Percentiles rank a stretch among this genome's conserved stretches.
phyloP scores from a whole-genome alignment of 2,888 invertebrate species.

The Melinaea menophilus region DNA sequence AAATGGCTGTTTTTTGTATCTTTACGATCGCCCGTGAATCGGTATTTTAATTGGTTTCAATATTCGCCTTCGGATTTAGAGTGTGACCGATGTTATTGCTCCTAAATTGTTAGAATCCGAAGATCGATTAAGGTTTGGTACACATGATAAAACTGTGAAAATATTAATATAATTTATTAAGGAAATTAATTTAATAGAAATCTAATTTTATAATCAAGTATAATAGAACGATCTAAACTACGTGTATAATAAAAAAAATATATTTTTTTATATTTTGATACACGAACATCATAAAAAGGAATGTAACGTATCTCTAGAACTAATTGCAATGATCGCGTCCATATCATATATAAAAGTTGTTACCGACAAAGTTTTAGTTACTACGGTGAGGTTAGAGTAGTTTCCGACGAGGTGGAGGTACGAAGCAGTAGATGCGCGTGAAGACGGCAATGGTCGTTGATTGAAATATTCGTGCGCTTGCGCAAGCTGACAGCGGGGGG shows the following conservation, averaged over 20 bases:
- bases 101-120: constrained; percentile 16
- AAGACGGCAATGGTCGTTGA: constrained; percentile 6
- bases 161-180: not conserved
- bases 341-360: not conserved
- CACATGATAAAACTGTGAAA: constrained; percentile 1
- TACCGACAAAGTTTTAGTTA: not conserved
- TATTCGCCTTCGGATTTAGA: constrained; percentile 20
- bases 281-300: not conserved
- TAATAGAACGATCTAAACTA: not conserved
- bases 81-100: constrained; percentile 28
- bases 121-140: constrained; percentile 7
- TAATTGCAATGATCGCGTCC: not conserved
- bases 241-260: not conserved
- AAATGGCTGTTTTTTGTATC: constrained; percentile 5
- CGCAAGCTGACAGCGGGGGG: constrained; percentile 9
- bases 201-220: not conserved
- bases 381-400: not conserved
- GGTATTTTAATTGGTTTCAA: constrained; percentile 26
- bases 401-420: not conserved
- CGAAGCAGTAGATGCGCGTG: constrained; percentile 6
- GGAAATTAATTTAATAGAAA: not conserved
- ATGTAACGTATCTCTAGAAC: not conserved
- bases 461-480: constrained; percentile 16
- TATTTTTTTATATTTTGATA: not conserved
- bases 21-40: constrained; percentile 5